Base-by-base conservation (phyloP, 2,888 invertebrate species). In the Creontiades dilutus region DNA sequence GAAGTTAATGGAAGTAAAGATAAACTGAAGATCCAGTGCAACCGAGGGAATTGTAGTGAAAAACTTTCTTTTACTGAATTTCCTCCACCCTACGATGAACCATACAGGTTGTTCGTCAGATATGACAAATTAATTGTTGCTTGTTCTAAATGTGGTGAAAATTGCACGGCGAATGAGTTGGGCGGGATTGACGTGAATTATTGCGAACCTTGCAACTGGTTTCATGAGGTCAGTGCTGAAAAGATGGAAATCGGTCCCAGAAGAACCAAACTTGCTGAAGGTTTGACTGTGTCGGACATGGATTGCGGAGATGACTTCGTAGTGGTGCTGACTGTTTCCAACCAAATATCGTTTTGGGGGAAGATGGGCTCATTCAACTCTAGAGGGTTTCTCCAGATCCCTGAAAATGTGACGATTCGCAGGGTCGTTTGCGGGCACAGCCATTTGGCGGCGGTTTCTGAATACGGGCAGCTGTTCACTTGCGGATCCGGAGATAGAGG, bases 261-360 rank as follows among this genome's bases (percentile, higher is more conserved):
- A 14, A 82, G 52, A 52, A 23, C 52, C 48, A 48, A 52, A 47
- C 47, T 82, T 13, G n/a, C 82, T 7, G 23, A 47, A 0, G 3
- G n/a, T 19, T 9, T 52, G 19, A 19, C 19, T 23, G 82, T 82
- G 19, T 11, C 52, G 23, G 82, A 82, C 23, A 52, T 82, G 23
- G 82, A 82, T 23, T 52, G 82, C 23, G 82, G 82, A 0, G 52
- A 52, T 4, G 23, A 7, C 0, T 82, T 82, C 23, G n/a, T 82
- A 4, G 48, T 52, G 1, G 5, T 82, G 16, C 16, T n/a, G 27
- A 82, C 82, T 0, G 16, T 48, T 52, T 16, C 16, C 11, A 48
- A 48, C 16, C 47, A 23, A 5, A 19, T 82, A 52, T 52, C 52
- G 11, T 13, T 82, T 47, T 82, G 82, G 82, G 82, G 82, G 9